These are phyloP conservation scores for Mionectes olivaceus DNA, from an alignment of 2,797 vertebrate species.

Conservation along the genomic window DNA sequence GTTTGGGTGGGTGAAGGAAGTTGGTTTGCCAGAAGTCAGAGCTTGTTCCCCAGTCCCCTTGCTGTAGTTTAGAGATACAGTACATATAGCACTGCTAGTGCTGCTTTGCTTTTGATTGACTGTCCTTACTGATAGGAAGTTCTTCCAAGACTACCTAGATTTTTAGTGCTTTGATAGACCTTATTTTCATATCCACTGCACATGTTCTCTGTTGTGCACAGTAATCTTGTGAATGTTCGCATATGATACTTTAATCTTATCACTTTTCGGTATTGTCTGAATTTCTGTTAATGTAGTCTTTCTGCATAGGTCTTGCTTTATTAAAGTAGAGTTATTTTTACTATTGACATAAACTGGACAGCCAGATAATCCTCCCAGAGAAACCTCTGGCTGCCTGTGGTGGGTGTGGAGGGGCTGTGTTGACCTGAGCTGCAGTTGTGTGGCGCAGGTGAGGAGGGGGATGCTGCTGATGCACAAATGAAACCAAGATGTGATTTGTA, in stretches of 20 bases:
- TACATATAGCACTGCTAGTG: accelerated
- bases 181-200: neutral
- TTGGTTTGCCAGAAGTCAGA: neutral
- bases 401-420: neutral
- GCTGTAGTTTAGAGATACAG: neutral
- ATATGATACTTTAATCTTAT: neutral
- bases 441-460: neutral
- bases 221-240: neutral
- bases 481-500: neutral
- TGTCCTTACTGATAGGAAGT: neutral
- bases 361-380: neutral
- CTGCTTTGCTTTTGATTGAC: neutral
- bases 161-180: neutral
- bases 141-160: neutral
- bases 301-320: neutral
- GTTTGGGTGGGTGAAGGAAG: neutral
- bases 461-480: neutral
- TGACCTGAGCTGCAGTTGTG: neutral
- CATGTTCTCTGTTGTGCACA: accelerated
- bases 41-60: neutral
- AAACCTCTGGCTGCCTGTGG: neutral
- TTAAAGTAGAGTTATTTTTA: neutral
- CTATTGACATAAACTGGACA: neutral
- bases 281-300: neutral
- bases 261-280: neutral